Conservation (phyloP, 2,113 vertebrate species). For the Sturnira hondurensis region DNA sequence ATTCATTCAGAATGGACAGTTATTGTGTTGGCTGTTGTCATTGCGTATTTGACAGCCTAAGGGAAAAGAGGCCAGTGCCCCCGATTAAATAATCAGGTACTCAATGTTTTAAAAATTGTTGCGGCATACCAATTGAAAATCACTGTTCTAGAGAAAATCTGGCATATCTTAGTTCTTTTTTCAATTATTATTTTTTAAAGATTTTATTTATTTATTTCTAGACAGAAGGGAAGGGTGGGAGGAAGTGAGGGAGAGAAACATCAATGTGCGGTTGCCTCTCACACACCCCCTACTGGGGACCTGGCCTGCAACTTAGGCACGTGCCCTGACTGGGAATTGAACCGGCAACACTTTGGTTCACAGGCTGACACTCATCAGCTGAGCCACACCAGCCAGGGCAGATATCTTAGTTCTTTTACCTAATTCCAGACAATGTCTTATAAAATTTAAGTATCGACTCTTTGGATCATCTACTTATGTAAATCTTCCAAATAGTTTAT, state of each 20-base stretch:
- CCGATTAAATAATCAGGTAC: neutral
- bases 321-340: no score
- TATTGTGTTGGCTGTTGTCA: neutral
- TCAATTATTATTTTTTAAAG: no score
- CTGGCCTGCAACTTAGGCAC: no score
- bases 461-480: neutral
- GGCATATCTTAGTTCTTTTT: neutral
- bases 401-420: neutral
- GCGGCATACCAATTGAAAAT: neutral
- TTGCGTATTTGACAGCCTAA: neutral
- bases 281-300: no score
- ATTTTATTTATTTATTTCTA: no score
- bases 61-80: neutral
- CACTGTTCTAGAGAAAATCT: constrained; percentile 12
- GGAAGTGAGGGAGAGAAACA: no score
- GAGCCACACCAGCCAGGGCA: no score
- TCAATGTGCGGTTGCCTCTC: no score
- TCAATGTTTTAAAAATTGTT: neutral
- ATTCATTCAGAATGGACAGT: neutral
- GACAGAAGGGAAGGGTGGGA: no score
- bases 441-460: neutral
- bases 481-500: neutral
- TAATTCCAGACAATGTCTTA: neutral
- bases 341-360: no score
- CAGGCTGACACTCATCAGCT: no score